Conservation (phyloP, 2,113 vertebrate genomes). For the Forbesichthys papilliferus region DNA sequence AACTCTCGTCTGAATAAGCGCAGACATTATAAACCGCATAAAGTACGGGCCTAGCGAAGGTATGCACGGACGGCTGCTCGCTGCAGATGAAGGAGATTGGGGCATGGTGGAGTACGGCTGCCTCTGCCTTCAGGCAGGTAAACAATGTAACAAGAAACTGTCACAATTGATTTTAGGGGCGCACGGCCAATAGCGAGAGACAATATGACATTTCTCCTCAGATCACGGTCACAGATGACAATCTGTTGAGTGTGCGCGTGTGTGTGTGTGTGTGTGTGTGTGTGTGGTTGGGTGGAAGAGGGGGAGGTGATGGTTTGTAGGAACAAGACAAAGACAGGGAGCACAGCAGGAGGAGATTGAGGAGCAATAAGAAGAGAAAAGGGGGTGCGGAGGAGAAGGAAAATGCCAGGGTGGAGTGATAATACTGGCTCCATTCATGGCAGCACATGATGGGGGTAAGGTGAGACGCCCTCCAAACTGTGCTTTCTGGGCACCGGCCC, state of each 20-base stretch:
- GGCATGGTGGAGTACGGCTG: constrained; percentile 52
- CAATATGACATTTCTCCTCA: constrained; percentile 60
- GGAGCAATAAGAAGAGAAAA: neutral
- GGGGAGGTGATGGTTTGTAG: neutral
- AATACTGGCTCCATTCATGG: constrained; percentile 69
- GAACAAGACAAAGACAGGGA: neutral
- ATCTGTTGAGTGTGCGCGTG: constrained; percentile 57
- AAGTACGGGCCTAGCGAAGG: constrained; percentile 42
- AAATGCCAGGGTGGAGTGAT: constrained; percentile 60
- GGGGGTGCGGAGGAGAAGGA: constrained; percentile 57
- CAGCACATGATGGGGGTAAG: constrained; percentile 62
- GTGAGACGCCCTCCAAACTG: constrained; percentile 72
- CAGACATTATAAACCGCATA: constrained; percentile 57
- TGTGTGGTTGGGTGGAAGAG: neutral
- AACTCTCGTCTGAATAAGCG: constrained; percentile 63
- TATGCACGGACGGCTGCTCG: constrained; percentile 36
- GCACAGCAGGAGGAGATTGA: neutral
- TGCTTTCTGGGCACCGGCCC: constrained; percentile 77
- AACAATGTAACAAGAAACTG: constrained; percentile 72
- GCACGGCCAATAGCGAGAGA: constrained; percentile 47
- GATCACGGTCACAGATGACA: constrained; percentile 60
- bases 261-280: neutral
- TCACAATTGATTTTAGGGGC: constrained; percentile 69
- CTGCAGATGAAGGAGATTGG: constrained; percentile 60
- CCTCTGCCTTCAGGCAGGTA: constrained; percentile 66